phyloP scores from a whole-genome alignment of 2,888 invertebrate genomes.

The Morinoia aosen region DNA sequence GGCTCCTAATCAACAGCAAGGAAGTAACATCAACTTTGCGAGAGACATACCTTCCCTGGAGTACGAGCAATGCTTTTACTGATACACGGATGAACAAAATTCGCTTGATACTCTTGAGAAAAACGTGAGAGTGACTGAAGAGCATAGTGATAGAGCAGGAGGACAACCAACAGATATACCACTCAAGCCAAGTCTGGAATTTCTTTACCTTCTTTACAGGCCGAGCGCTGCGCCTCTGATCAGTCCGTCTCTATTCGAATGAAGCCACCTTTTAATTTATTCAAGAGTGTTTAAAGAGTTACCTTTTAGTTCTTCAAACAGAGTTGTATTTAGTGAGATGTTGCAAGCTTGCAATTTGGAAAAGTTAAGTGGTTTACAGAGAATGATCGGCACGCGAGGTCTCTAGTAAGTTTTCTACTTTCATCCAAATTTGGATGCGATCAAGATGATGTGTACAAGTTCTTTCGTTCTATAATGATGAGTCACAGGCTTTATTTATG shows the following conservation, averaged over 20 bases:
- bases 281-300: constrained; percentile 21
- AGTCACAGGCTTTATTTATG: constrained; percentile 29
- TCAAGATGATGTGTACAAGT: not conserved
- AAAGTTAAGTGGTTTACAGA: not conserved
- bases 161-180: constrained; percentile 40
- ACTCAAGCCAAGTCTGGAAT: constrained; percentile 26
- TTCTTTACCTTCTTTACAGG: constrained; percentile 43
- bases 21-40: not conserved
- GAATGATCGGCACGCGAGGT: not conserved
- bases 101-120: not conserved
- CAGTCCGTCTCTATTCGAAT: constrained; percentile 38
- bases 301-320: not conserved
- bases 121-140: not conserved
- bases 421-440: not conserved
- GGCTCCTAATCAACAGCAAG: not conserved
- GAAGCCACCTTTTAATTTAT: constrained; percentile 46
- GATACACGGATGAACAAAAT: not conserved
- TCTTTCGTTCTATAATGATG: not conserved
- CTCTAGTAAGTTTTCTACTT: not conserved
- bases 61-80: not conserved
- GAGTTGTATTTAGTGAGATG: not conserved
- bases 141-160: constrained; percentile 27
- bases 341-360: not conserved
- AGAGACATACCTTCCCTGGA: constrained; percentile 10
- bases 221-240: not conserved